Percentiles rank a stretch among this genome's conserved stretches.
Conservation (phyloP, 1,140 invertebrate genomes). For the Dryas iulia region DNA sequence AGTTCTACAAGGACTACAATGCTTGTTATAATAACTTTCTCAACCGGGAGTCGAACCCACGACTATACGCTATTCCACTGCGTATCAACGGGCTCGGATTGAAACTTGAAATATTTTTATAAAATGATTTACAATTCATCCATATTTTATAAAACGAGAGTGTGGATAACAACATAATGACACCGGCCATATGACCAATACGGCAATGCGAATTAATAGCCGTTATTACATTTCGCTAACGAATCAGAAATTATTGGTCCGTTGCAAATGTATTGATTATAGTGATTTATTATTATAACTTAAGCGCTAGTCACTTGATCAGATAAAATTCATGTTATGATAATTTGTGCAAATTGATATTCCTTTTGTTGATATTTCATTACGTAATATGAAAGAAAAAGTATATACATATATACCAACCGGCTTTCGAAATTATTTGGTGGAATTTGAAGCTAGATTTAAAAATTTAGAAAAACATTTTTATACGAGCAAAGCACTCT, state of each 20-base stretch:
- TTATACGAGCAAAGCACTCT: neutral
- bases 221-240: slow-evolving; percentile 53
- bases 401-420: too few species aligned
- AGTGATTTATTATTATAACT: slow-evolving; percentile 31
- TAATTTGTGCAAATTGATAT: neutral
- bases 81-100: too few species aligned
- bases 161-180: slow-evolving; percentile 12
- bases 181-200: slow-evolving; percentile 12
- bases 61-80: too few species aligned
- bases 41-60: too few species aligned
- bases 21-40: too few species aligned
- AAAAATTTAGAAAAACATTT: neutral
- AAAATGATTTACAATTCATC: neutral
- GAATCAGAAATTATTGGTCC: slow-evolving; percentile 42
- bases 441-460: neutral
- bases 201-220: slow-evolving; percentile 49
- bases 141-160: slow-evolving; percentile 6
- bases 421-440: too few species aligned
- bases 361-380: neutral
- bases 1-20: too few species aligned
- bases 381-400: neutral
- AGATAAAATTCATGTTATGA: slow-evolving; percentile 14
- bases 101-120: neutral
- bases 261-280: slow-evolving; percentile 30
- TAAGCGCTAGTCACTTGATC: slow-evolving; percentile 20